Base-by-base conservation (phyloP, 2,797 vertebrate genomes). In the Sebastes cheni region DNA sequence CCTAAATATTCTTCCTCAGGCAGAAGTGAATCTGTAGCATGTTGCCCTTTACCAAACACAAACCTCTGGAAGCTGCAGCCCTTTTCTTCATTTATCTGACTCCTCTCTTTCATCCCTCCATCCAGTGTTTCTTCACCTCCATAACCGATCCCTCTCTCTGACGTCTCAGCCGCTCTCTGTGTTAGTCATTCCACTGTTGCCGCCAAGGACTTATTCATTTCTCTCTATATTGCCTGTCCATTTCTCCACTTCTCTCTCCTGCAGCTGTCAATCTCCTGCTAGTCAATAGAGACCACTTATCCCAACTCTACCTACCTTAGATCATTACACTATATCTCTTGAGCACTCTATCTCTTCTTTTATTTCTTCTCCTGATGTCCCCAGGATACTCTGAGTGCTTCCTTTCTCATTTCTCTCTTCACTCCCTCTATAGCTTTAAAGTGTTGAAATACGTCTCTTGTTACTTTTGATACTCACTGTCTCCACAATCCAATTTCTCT, bases 391-490 rank as follows among this genome's bases (percentile, higher is more conserved):
- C 66, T 74, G 39, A 82, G 80, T 73, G 77, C 67, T 81, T 82
- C 61, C 55, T 76, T 68, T 79, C 65, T 72, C 61, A 74, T 75
- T 86, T 87, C 73, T 82, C 73, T 76, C 59, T 65, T 59, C 58
- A 42, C 72, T 82, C 65, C 50, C 71, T 79, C 72, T 70, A 55
- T 60, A 77, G 77, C 80, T 77, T 79, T 81, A 77, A 75, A 85
- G 76, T 76, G 79, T 36, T 85, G 83, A 86, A 83, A 83, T 88
- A 79, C 64, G 82, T 79, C 75, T 84, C 61, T 72, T 84, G 82
- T 85, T 72, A 74, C 84, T 62, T 85, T 82, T 81, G 65, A 90
- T 79, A 77, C 67, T 73, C 77, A 62, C 34, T 42, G 36, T 80
- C 66, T 85, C 67, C 80, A 79, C 61, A 75, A 83, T 89, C 61